Base-by-base conservation (phyloP, 2,113 vertebrate species). In the Limanda limanda region DNA sequence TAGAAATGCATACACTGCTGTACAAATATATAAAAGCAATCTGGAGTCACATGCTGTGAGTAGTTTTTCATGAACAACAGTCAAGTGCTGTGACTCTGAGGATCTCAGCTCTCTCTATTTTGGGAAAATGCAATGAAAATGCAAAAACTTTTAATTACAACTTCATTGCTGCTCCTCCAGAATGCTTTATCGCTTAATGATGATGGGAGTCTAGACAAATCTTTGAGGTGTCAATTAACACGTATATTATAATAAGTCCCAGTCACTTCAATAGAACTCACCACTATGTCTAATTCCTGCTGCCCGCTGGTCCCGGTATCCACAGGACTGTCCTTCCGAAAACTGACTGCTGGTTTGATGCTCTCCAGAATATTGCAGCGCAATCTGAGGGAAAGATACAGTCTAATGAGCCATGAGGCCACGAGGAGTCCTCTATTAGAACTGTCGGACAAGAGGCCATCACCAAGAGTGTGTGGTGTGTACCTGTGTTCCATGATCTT, bases 401-500 rank as follows among this genome's bases (percentile, higher is more conserved):
- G 31, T 47, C 17, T 42, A 35, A 78, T 71, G 18, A 81, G 62
- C 21, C 13, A 37, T 1, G 58, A 12, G 58, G 61, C 21, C 13
- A 23, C 1, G 58, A 12, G 58, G 62, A 12, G 58, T n/a, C 31
- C 60, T 18, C 63, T 12, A 35, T 18, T 5, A 12, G 8, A 37
- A 37, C 48, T 56, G 47, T 52, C 35, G n/a, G 5, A 25, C 37
- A 9, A 47, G 24, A 57, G 24, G 4, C 14, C 56, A 27, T 20
- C 51, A n/a, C 18, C 51, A 10, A n/a, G 18, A 54, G 20, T 54
- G 51, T 21, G 51, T 54, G 17, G 5, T 2, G 10, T 51, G 62
- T 76, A 98, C 98, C 97, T 96, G 45, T 98, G 97, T 40, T 99
- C 98, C 96, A 97, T 95, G 74, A 99, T 81, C 89, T 97, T 98